A percentile compares a stretch with the other conserved stretches of the same genome.
These are phyloP conservation scores for Dasysyrphus albostriatus DNA, from an alignment of 2,888 invertebrate species.

Conservation along the genomic window DNA sequence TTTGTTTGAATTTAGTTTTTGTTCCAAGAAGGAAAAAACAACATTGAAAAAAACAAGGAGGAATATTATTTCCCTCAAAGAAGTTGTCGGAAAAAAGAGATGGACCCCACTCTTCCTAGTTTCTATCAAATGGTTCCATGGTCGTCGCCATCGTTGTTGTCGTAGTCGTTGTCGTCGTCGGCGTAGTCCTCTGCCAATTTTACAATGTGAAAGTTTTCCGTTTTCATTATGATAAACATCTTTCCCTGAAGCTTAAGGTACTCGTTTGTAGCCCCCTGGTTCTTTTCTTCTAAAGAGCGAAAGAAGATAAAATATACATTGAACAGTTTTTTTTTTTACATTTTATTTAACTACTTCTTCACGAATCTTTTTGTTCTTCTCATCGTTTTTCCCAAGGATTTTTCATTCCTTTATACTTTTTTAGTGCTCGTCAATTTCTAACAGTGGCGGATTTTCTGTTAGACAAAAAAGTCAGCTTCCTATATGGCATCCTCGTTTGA, in stretches of 20 bases:
- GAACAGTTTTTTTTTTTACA: slow-evolving; percentile 42
- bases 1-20: slow-evolving; percentile 23
- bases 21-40: slow-evolving; percentile 7
- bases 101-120: background rate
- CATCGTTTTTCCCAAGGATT: slow-evolving; percentile 55
- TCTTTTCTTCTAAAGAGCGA: slow-evolving; percentile 2
- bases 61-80: slow-evolving; percentile 31
- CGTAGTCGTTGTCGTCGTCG: slow-evolving; percentile 13
- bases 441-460: background rate
- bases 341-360: slow-evolving; percentile 46
- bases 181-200: slow-evolving; percentile 69
- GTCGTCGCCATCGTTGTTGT: slow-evolving; percentile 35
- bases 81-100: slow-evolving; percentile 26
- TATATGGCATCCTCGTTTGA: background rate
- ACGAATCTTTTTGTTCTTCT: slow-evolving; percentile 39
- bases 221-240: slow-evolving; percentile 76
- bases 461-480: background rate
- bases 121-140: slow-evolving; percentile 28
- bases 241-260: slow-evolving; percentile 58
- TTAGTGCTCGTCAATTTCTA: slow-evolving; percentile 45
- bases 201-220: slow-evolving; percentile 76
- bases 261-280: background rate
- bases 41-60: slow-evolving; percentile 17
- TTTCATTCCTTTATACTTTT: slow-evolving; percentile 8
- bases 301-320: slow-evolving; percentile 66